Conservation (phyloP, 2,888 invertebrate genomes). For the Cantharis lateralis region DNA sequence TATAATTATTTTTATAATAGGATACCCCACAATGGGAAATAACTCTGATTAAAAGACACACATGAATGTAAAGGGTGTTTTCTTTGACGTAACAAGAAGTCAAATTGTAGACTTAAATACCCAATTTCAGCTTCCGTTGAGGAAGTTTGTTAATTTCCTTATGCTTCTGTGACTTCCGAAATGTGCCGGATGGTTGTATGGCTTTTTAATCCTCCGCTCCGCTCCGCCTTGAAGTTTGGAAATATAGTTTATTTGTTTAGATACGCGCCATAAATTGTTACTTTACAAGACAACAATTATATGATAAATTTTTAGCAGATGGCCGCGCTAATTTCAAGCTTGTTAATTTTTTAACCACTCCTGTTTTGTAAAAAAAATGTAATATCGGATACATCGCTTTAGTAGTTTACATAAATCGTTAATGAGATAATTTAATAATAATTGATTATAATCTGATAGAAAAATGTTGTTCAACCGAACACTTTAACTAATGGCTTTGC, state of each 20-base stretch:
- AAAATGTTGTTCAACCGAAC: not conserved
- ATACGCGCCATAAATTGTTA: conserved; percentile 19
- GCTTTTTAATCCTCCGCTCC: conserved; percentile 7
- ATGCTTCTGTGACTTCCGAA: conserved; percentile 14
- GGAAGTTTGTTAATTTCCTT: conserved; percentile 14
- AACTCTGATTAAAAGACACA: conserved; percentile 14
- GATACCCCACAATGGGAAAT: not conserved
- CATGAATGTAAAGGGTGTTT: conserved; percentile 20
- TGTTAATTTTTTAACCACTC: not conserved
- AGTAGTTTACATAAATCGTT: not conserved
- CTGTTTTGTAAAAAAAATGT: not conserved
- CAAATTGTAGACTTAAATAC: not conserved
- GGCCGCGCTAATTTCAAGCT: not conserved
- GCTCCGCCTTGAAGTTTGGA: not conserved
- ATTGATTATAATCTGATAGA: not conserved
- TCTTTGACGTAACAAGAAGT: not conserved
- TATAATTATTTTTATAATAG: not conserved
- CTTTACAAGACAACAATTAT: not conserved
- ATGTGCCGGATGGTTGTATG: conserved; percentile 13
- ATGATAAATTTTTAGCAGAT: not conserved
- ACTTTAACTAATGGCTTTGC: not conserved
- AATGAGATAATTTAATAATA: not conserved
- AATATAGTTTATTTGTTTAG: conserved; percentile 5
- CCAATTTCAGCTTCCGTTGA: conserved; percentile 6
- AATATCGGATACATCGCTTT: not conserved